Evolutionary conservation across 2,797 vertebrate species (phyloP).

Genomic region (Limnodromus scolopaceus): DNA sequence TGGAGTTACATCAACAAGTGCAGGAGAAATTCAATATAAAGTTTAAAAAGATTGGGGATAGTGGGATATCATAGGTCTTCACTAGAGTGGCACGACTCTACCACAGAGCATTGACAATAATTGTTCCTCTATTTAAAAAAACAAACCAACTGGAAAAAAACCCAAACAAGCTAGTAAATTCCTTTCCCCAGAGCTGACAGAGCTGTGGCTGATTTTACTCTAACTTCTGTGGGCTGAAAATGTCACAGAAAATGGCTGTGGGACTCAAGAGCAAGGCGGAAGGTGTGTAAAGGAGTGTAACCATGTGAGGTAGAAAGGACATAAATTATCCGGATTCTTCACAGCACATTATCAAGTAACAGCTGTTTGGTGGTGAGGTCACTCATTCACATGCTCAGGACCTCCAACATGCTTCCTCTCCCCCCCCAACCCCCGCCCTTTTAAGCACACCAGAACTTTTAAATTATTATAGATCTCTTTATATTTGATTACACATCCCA

Average conservation of each 20-base stretch:
- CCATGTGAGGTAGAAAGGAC: background rate
- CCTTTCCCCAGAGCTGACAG: background rate
- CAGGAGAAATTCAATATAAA: background rate
- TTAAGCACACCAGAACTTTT: background rate
- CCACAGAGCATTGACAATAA: background rate
- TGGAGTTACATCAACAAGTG: background rate
- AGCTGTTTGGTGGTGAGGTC: background rate
- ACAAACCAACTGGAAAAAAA: background rate
- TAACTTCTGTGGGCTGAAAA: background rate
- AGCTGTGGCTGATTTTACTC: background rate
- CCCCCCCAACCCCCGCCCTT: background rate
- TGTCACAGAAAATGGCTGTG: too few relatives aligned
- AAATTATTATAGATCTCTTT: background rate
- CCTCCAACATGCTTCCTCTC: background rate
- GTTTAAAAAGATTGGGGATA: background rate
- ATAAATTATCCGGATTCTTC: background rate
- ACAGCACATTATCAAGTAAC: background rate
- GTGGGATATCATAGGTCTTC: background rate
- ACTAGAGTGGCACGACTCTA: background rate
- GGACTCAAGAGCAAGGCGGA: background rate
- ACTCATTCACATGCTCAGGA: background rate
- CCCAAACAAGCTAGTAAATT: background rate
- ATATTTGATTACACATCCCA: background rate
- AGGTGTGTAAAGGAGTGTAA: background rate
- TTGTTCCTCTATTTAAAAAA: background rate